Evolutionary conservation across 1,140 invertebrate genomes (phyloP).

Genomic region (Drosophila novamexicana): DNA sequence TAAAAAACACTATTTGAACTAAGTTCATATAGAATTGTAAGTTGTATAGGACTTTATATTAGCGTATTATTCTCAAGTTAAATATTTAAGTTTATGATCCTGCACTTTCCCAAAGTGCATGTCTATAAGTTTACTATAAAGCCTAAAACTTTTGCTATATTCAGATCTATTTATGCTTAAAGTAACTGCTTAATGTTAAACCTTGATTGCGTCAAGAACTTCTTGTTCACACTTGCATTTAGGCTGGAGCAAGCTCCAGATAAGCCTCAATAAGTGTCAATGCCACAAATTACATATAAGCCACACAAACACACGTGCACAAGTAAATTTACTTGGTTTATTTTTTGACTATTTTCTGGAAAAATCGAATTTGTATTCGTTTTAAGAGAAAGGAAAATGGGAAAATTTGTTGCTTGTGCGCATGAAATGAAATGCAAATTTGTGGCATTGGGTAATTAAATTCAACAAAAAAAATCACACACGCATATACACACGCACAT

Average conservation of each 20-base stretch:
- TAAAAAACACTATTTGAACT: too few species aligned
- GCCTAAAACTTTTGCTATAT: too few species aligned
- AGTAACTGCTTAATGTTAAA: neutral
- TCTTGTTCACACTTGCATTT: neutral
- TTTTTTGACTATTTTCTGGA: neutral
- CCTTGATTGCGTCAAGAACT: neutral
- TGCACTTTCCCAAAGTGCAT: too few species aligned
- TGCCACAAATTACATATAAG: slow-evolving; percentile 28
- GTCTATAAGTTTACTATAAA: too few species aligned
- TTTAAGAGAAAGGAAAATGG: slow-evolving; percentile 1
- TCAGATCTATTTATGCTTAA: too few species aligned
- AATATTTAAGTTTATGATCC: neutral
- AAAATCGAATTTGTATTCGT: neutral
- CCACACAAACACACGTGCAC: slow-evolving; percentile 9
- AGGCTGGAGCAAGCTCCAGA: neutral
- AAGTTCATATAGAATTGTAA: neutral
- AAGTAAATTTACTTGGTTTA: slow-evolving; percentile 7
- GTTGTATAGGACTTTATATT: neutral
- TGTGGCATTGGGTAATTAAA: slow-evolving; percentile 46
- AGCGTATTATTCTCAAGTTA: too few species aligned
- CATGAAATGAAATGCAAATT: slow-evolving; percentile 39
- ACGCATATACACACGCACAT: slow-evolving; percentile 4
- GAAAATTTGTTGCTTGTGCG: slow-evolving; percentile 24
- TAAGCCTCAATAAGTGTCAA: slow-evolving; percentile 20
- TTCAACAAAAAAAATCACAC: slow-evolving; percentile 54